These are phyloP conservation scores for Apeltes quadracus DNA, from an alignment of 2,113 vertebrate species.

Conservation along the genomic window DNA sequence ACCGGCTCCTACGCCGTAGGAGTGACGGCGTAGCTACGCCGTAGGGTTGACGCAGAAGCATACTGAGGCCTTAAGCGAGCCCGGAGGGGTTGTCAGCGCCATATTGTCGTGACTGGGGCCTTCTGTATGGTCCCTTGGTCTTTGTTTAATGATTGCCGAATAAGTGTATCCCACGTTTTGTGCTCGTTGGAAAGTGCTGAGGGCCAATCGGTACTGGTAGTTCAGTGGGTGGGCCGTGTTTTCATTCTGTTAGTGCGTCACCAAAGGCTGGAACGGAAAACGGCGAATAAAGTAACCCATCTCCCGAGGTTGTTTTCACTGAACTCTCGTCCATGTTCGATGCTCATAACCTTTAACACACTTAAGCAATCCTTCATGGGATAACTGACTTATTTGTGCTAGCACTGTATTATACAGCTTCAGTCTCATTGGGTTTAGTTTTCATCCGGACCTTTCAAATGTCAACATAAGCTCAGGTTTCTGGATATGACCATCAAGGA, in stretches of 20 bases:
- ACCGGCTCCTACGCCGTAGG: too few relatives aligned
- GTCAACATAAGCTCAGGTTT: background rate
- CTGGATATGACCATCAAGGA: background rate
- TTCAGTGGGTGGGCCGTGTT: conserved; percentile 37
- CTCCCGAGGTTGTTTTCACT: conserved; percentile 22
- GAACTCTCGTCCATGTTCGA: conserved; percentile 11
- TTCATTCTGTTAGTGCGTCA: conserved; percentile 38
- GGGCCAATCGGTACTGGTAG: conserved; percentile 12
- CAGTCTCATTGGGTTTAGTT: background rate
- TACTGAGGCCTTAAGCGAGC: too few relatives aligned
- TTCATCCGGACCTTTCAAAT: background rate
- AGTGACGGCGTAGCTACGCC: too few relatives aligned
- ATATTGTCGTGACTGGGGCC: background rate
- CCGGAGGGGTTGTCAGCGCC: background rate
- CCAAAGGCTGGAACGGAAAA: conserved; percentile 14
- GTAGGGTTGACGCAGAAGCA: too few relatives aligned
- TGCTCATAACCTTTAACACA: conserved; percentile 49
- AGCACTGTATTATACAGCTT: background rate
- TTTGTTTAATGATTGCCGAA: conserved; percentile 17
- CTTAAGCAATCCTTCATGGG: conserved; percentile 15
- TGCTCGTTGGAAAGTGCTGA: background rate
- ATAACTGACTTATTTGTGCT: background rate
- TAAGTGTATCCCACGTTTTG: background rate
- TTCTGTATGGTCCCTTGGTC: fast-evolving
- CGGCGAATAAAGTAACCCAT: background rate